Evolutionary conservation across 2,113 vertebrate genomes (phyloP).

Genomic region (Arenaria interpres): DNA sequence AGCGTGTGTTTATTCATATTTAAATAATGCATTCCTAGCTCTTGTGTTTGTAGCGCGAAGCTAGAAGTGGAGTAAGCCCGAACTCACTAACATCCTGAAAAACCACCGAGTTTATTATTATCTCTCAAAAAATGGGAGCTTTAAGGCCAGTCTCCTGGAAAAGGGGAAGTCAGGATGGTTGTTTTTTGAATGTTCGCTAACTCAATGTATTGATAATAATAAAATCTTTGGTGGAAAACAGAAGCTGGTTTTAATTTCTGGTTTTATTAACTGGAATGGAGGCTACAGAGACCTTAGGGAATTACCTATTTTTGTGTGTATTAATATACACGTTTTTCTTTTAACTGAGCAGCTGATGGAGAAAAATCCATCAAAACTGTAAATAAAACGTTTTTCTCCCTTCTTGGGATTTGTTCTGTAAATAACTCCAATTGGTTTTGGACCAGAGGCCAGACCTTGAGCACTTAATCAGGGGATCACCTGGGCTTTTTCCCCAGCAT

Average conservation of each 20-base stretch:
- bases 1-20: background rate
- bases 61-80: background rate
- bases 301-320: background rate
- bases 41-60: background rate
- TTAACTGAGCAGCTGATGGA: background rate
- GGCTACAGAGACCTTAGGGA: background rate
- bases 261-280: background rate
- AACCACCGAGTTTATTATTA: background rate
- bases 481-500: conserved; percentile 54
- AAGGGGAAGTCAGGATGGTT: background rate
- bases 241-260: background rate
- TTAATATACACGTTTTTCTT: background rate
- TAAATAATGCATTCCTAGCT: background rate
- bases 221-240: background rate
- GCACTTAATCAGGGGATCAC: conserved; percentile 30
- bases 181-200: background rate
- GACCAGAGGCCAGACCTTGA: conserved; percentile 27
- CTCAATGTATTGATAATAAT: background rate
- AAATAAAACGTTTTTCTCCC: background rate
- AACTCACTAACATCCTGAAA: background rate
- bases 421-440: background rate
- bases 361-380: background rate
- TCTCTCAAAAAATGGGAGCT: background rate
- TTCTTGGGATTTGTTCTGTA: background rate
- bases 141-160: background rate